Percentiles rank a stretch among this genome's conserved stretches.
Evolutionary conservation across 2,797 vertebrate species (phyloP).

Genomic region (Catamblyrhynchus diadema): DNA sequence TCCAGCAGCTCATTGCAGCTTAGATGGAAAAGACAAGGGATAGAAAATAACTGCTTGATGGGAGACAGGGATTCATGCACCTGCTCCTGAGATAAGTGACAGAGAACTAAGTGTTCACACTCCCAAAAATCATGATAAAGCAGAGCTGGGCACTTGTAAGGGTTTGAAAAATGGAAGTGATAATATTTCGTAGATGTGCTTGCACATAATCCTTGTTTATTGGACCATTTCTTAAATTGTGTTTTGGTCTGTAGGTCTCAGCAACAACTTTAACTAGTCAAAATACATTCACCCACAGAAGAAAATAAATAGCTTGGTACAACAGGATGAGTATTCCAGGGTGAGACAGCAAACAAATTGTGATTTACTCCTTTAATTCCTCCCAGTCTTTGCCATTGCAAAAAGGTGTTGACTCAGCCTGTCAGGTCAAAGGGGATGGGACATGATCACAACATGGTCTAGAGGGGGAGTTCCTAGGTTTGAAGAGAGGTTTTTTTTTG

Average conservation of each 20-base stretch:
- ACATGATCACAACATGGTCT: neutral
- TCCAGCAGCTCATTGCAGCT: neutral
- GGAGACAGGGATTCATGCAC: neutral
- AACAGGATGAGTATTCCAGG: neutral
- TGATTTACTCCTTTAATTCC: neutral
- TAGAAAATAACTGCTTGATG: neutral
- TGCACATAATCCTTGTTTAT: neutral
- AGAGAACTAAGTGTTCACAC: neutral
- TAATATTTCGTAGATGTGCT: neutral
- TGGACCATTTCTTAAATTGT: neutral
- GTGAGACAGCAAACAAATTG: neutral
- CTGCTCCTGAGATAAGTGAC: constrained; percentile 16
- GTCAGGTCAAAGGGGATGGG: neutral
- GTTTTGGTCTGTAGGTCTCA: neutral
- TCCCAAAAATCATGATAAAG: neutral
- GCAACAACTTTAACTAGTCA: neutral
- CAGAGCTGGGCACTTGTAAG: neutral
- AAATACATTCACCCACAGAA: neutral
- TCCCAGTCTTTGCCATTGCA: neutral
- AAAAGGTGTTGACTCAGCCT: neutral
- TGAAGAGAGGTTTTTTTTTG: neutral
- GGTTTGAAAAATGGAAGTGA: neutral
- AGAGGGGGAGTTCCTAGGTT: neutral
- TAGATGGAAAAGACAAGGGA: neutral
- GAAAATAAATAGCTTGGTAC: neutral